Evolutionary conservation across 2,113 vertebrate species (phyloP), one percentile per base, ranked within the genome.

Genomic region (Thamnophis sirtalis): DNA sequence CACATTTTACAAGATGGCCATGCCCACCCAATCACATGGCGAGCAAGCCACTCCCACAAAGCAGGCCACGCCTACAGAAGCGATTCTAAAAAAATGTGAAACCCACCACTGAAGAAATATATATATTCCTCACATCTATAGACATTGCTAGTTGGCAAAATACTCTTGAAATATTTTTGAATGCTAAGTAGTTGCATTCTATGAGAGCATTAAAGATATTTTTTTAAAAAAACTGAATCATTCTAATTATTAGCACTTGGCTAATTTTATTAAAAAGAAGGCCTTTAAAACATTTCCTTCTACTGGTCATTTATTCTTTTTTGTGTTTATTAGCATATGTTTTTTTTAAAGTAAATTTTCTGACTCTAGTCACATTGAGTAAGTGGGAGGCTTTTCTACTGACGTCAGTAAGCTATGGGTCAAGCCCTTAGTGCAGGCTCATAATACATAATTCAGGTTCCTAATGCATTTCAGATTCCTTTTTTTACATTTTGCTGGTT

Each of bases 401-500:
- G 91, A 92, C 73, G 87, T 89, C 91, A 92, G 91, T 51, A 51
- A 88, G 24, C 73, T 80, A 43, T 89, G 54, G 91, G 8, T 50
- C 89, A 84, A 38, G 2, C 53, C 87, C 54, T 56, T 54, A 91
- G 53, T 89, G 49, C 26, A 48, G 43, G 33, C 33, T 28, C 21
- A 84, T 93, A 92, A 94, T 86, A 6, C 89, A 54, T 68, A 91
- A 91, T 93, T 89, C 2, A 33, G 55, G 73, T 73, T 7, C n/a
- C n/a, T 89, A 89, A 85, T 89, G 91, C 24, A 50, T 89, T n/a
- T 84, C 73, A 93, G 50, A 90, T 90, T 54, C 22, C 15, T 58
- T 95, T 80, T 68, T 92, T 87, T 93, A 11, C 60, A 68, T 26
- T 68, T 28, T 90, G 50, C 43, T 92, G 50, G 87, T 93, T 58